phyloP scores from a whole-genome alignment of 2,888 invertebrate species.

The Balanococcus diminutus region DNA sequence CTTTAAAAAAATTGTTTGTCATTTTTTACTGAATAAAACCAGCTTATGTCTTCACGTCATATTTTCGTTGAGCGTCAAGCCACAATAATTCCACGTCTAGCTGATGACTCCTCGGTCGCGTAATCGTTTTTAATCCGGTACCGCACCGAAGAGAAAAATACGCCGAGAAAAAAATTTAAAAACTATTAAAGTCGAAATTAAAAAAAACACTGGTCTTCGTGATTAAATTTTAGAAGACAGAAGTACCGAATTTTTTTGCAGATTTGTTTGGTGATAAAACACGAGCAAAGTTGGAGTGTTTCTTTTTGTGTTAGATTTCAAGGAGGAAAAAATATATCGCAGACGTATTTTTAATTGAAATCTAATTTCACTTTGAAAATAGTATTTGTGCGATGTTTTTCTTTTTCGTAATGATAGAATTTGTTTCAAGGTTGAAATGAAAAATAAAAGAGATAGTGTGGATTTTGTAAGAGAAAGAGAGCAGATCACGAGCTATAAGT shows the following conservation, averaged over 20 bases:
- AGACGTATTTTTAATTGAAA: not conserved
- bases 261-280: not conserved
- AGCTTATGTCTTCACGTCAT: slow-evolving; percentile 38
- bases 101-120: slow-evolving; percentile 1
- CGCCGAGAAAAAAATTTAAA: slow-evolving; percentile 29
- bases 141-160: not conserved
- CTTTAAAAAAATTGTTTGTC: slow-evolving; percentile 28
- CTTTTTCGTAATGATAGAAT: not conserved
- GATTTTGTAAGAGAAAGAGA: too few species aligned
- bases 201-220: not conserved
- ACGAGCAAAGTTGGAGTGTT: not conserved
- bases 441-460: too few species aligned
- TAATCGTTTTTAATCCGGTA: slow-evolving; percentile 37
- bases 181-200: slow-evolving; percentile 31
- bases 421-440: not conserved
- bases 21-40: slow-evolving; percentile 36
- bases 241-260: not conserved
- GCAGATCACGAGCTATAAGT: too few species aligned
- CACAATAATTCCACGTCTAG: slow-evolving; percentile 23
- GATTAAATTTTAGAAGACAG: slow-evolving; percentile 1
- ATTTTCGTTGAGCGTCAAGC: slow-evolving; percentile 27
- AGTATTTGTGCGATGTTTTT: not conserved
- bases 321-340: not conserved
- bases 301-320: not conserved
- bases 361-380: not conserved